phyloP scores from a whole-genome alignment of 2,797 vertebrate species.

The Anabas testudineus region DNA sequence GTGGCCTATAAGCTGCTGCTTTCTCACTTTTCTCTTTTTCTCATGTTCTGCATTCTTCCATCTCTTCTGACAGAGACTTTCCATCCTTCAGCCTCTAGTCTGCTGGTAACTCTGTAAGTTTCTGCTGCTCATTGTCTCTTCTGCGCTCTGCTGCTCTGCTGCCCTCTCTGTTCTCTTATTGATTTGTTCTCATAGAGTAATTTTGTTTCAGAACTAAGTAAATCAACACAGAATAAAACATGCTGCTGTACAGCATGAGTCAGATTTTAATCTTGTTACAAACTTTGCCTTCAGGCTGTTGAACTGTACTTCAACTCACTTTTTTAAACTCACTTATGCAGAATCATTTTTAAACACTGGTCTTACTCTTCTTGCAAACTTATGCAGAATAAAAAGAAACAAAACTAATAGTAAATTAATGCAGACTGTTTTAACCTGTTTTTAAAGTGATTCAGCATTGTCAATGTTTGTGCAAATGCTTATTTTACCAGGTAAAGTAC shows the following conservation, averaged over 20 bases:
- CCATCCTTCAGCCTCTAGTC: conserved; percentile 68
- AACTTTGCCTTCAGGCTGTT: neutral
- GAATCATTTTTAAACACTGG: too few species aligned
- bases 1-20: conserved; percentile 18
- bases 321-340: too few species aligned
- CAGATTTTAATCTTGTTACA: neutral
- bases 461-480: too few species aligned
- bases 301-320: too few species aligned
- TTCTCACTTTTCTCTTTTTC: conserved; percentile 20
- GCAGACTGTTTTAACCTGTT: too few species aligned
- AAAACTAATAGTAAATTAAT: too few species aligned
- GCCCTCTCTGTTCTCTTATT: neutral
- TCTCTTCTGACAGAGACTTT: conserved; percentile 71
- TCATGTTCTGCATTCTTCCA: conserved; percentile 44
- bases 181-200: neutral
- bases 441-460: too few species aligned
- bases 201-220: neutral
- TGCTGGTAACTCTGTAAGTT: conserved; percentile 70
- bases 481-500: neutral
- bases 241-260: neutral
- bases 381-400: too few species aligned
- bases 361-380: too few species aligned
- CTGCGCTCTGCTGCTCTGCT: conserved; percentile 17
- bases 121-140: conserved; percentile 52
- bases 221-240: too few species aligned